Conservation (phyloP, 2,113 vertebrate species). For the Okapia johnstoni region DNA sequence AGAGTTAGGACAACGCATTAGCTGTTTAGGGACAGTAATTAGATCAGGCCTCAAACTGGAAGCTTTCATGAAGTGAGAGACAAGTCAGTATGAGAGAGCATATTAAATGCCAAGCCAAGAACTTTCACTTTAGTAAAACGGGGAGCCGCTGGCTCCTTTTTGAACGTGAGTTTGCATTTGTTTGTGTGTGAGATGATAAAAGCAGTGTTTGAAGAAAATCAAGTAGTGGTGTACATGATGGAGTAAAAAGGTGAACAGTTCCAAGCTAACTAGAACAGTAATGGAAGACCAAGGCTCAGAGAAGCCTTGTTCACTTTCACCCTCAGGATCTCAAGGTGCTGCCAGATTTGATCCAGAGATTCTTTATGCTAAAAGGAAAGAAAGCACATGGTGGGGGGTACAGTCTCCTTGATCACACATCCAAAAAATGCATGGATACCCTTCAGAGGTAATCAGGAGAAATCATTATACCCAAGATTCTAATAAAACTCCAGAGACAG, state of each 20-base stretch:
- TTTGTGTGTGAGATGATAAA: background rate
- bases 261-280: background rate
- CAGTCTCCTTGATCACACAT: background rate
- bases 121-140: background rate
- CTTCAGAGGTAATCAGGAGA: background rate
- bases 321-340: background rate
- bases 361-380: background rate
- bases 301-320: background rate
- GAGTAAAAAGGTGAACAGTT: background rate
- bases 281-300: background rate
- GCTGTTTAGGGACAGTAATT: background rate
- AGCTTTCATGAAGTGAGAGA: background rate
- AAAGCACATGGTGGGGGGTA: background rate
- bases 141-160: background rate
- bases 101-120: background rate
- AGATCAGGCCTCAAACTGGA: background rate
- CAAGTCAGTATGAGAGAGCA: background rate
- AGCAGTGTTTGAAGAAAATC: background rate
- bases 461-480: background rate
- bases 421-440: background rate
- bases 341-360: background rate
- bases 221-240: background rate
- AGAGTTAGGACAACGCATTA: background rate
- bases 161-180: background rate
- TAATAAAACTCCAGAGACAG: background rate